Percentiles rank a stretch among this genome's conserved stretches.
Conservation (phyloP, 2,888 invertebrate genomes). For the Trisateles emortualis region DNA sequence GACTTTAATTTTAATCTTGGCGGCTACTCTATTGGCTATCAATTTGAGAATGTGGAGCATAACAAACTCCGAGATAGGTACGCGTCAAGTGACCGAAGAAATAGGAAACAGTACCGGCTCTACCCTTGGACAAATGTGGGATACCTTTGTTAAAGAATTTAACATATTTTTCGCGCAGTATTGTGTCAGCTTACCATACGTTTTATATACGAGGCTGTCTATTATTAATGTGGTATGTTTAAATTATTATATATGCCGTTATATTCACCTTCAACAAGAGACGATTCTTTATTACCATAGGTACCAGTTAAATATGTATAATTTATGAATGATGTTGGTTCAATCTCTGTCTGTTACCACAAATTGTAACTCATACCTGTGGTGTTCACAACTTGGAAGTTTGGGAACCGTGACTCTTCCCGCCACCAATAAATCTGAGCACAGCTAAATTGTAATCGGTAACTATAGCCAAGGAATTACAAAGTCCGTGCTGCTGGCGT, state of each 20-base stretch:
- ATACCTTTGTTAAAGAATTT: slow-evolving; percentile 13
- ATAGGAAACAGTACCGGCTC: slow-evolving; percentile 18
- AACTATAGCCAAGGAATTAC: too few species aligned
- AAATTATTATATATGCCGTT: neutral
- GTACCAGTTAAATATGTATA: too few species aligned
- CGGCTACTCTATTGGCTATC: slow-evolving; percentile 40
- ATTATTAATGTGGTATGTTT: slow-evolving; percentile 65
- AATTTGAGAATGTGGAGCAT: slow-evolving; percentile 45
- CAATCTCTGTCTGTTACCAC: too few species aligned
- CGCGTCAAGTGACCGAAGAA: slow-evolving; percentile 23
- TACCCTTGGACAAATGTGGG: slow-evolving; percentile 13
- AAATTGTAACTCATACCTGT: too few species aligned
- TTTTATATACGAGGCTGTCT: slow-evolving; percentile 62
- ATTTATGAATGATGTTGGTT: too few species aligned
- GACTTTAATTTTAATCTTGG: slow-evolving; percentile 47
- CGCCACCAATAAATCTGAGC: too few species aligned
- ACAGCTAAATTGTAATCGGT: too few species aligned
- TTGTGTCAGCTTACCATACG: slow-evolving; percentile 57
- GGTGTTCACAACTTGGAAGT: too few species aligned
- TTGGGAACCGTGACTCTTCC: too few species aligned
- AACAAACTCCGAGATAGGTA: slow-evolving; percentile 45
- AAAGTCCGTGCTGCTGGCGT: too few species aligned
- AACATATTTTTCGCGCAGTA: slow-evolving; percentile 57
- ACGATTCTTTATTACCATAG: too few species aligned
- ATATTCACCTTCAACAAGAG: too few species aligned